Evolutionary conservation across 2,888 invertebrate genomes (phyloP).

Genomic region (Ophraella communa): DNA sequence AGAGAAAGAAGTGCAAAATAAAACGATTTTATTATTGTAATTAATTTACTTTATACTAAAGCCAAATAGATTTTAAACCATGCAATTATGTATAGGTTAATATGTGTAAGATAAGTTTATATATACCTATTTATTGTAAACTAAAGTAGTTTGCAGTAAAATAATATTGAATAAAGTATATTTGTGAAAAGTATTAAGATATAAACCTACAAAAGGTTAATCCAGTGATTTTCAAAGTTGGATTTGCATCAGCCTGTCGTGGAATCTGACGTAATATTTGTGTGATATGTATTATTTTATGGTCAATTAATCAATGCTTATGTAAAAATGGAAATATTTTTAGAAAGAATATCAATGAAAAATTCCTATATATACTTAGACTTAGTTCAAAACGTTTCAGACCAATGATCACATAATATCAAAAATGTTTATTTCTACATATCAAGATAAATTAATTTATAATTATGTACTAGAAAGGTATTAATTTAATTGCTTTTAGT

Average conservation of each 20-base stretch:
- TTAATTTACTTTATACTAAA: no score
- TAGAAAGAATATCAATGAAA: constrained; percentile 14
- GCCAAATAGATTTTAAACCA: no score
- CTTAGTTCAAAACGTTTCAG: constrained; percentile 9
- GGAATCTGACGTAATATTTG: constrained; percentile 27
- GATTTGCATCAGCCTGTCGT: not conserved
- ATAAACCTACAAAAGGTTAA: not conserved
- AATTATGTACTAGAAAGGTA: not conserved
- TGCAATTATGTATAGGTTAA: no score
- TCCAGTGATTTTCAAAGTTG: not conserved
- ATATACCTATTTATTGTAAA: not conserved
- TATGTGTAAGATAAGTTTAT: not conserved
- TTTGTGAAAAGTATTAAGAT: not conserved
- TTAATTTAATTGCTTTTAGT: not conserved
- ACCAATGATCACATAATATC: constrained; percentile 17
- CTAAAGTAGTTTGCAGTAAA: no score
- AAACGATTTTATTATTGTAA: no score
- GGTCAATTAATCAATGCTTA: constrained; percentile 37
- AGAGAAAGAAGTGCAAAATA: not conserved
- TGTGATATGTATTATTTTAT: constrained; percentile 38
- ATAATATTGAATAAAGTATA: not conserved
- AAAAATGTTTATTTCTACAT: constrained; percentile 11
- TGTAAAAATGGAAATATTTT: constrained; percentile 31
- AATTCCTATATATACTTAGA: constrained; percentile 1
- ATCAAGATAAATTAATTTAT: constrained; percentile 8